Percentiles rank a stretch among this genome's conserved stretches.
These are phyloP conservation scores for Erinaceus europaeus DNA, from an alignment of 2,113 vertebrate species.

Conservation along the genomic window DNA sequence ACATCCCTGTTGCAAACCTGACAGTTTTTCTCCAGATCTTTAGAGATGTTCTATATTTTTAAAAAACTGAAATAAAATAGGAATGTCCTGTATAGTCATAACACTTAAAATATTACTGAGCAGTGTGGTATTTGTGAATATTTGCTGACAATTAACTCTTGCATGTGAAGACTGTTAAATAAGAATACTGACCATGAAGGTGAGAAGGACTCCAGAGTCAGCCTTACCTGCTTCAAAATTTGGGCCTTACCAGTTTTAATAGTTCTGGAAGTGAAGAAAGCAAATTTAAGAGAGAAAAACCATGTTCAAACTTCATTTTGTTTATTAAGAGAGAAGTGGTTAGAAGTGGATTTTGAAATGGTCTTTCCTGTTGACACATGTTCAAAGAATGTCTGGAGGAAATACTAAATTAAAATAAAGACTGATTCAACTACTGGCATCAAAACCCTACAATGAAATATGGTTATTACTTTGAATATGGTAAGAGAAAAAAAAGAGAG, in stretches of 20 bases:
- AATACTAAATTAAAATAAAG: slow-evolving; percentile 67
- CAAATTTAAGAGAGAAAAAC: slow-evolving; percentile 25
- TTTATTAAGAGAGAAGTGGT: slow-evolving; percentile 42
- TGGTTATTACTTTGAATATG: slow-evolving; percentile 19
- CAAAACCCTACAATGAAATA: slow-evolving; percentile 40
- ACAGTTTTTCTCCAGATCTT: not conserved
- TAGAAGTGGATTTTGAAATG: slow-evolving; percentile 54
- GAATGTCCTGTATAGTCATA: not conserved
- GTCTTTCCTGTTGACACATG: slow-evolving; percentile 68
- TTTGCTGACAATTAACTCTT: not conserved
- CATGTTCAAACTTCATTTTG: not conserved
- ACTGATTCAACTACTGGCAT: slow-evolving; percentile 60
- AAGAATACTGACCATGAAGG: not conserved
- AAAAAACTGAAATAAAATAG: not conserved
- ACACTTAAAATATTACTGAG: not conserved
- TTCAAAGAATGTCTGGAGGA: slow-evolving; percentile 68
- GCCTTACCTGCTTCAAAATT: not conserved
- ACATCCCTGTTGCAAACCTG: not conserved
- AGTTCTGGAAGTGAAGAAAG: not conserved
- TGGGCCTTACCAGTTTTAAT: not conserved
- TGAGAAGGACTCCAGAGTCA: not conserved
- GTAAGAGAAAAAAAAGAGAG: slow-evolving; percentile 49
- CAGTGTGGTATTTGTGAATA: not conserved
- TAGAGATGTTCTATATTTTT: not conserved
- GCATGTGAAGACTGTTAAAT: not conserved